Evolutionary conservation across 2,113 vertebrate species (phyloP).

Genomic region (Excalfactoria chinensis): DNA sequence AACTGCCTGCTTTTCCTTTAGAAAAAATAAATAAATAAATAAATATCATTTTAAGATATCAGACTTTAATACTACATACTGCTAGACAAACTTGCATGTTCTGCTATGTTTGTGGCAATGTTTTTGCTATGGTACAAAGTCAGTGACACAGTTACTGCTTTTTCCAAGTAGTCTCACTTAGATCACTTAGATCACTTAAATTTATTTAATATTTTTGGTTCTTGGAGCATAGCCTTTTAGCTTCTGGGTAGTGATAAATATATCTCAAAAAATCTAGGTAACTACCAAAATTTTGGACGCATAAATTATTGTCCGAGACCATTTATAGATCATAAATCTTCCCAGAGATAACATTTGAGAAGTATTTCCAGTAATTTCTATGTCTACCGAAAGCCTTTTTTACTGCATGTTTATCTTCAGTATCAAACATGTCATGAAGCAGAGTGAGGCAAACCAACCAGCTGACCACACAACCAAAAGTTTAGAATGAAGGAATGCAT

Average conservation of each 20-base stretch:
- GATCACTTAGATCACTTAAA: no score
- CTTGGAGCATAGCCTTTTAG: background rate
- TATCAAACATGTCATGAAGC: background rate
- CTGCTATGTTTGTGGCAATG: background rate
- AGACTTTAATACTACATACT: background rate
- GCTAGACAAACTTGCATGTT: background rate
- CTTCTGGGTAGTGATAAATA: background rate
- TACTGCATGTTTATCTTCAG: background rate
- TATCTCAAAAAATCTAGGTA: background rate
- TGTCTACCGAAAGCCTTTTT: background rate
- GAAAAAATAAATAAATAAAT: background rate
- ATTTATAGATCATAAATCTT: background rate
- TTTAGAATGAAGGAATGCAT: slow-evolving; percentile 10
- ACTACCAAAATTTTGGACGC: background rate
- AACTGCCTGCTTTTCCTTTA: background rate
- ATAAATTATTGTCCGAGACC: background rate
- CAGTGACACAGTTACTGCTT: background rate
- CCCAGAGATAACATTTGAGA: background rate
- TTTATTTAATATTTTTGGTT: background rate
- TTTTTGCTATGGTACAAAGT: background rate
- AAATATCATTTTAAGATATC: background rate
- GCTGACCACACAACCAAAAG: background rate
- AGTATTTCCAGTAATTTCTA: background rate
- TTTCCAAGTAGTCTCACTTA: background rate
- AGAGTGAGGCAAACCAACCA: background rate